A percentile compares a stretch with the other conserved stretches of the same genome.
These are phyloP conservation scores for Silurus asotus DNA, from an alignment of 2,113 vertebrate genomes.

Conservation along the genomic window DNA sequence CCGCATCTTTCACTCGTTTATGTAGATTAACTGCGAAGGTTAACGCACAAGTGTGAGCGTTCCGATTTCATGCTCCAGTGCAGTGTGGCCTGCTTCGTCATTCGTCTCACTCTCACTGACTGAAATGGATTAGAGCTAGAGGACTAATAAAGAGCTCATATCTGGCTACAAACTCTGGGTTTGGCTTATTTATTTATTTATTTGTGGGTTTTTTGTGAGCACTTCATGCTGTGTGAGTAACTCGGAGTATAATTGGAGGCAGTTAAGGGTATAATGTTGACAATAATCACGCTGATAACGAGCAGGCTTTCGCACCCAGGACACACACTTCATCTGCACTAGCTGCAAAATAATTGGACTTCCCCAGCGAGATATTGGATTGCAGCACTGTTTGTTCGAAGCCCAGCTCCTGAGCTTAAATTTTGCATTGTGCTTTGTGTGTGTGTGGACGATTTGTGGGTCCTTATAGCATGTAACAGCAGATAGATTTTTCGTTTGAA, in stretches of 20 bases:
- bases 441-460: neutral
- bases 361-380: slow-evolving; percentile 25
- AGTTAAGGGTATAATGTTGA: slow-evolving; percentile 43
- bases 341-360: slow-evolving; percentile 36
- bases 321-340: slow-evolving; percentile 26
- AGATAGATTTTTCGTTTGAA: neutral
- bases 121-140: slow-evolving; percentile 23
- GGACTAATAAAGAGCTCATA: slow-evolving; percentile 12
- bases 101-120: slow-evolving; percentile 24
- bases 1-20: slow-evolving; percentile 16
- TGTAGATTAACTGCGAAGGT: slow-evolving; percentile 15
- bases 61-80: slow-evolving; percentile 44
- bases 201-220: neutral
- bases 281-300: slow-evolving; percentile 41
- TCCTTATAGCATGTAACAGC: neutral
- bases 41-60: neutral
- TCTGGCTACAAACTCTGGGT: neutral
- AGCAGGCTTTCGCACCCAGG: slow-evolving; percentile 3
- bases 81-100: neutral
- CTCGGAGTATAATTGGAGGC: slow-evolving; percentile 36
- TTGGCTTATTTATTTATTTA: neutral
- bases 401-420: neutral
- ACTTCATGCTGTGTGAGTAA: neutral
- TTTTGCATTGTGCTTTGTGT: neutral
- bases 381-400: neutral